These are phyloP conservation scores for Cydia fagiglandana DNA, from an alignment of 1,140 invertebrate species.

Conservation along the genomic window DNA sequence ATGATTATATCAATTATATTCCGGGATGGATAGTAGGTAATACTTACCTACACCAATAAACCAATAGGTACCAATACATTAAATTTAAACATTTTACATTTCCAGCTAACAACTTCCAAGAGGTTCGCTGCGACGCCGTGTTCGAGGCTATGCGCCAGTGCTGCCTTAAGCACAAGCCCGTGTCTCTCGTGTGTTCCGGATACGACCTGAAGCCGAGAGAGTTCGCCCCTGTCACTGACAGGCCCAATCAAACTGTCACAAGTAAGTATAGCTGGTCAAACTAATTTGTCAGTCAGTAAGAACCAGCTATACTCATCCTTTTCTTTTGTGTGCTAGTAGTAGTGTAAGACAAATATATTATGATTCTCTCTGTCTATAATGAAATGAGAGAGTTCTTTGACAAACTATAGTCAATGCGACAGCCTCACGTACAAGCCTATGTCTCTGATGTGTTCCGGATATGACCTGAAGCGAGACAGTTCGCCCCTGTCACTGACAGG, in stretches of 20 bases:
- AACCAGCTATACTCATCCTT: too few species aligned
- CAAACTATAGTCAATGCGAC: neutral
- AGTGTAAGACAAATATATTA: too few species aligned
- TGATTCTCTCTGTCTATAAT: too few species aligned
- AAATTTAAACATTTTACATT: neutral
- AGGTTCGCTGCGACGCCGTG: slow-evolving; percentile 60
- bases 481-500: slow-evolving; percentile 60
- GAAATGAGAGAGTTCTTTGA: too few species aligned
- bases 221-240: slow-evolving; percentile 62
- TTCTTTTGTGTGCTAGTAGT: too few species aligned
- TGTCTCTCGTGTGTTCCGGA: slow-evolving; percentile 65
- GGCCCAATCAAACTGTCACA: slow-evolving; percentile 37
- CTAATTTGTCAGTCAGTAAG: too few species aligned
- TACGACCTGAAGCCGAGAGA: slow-evolving; percentile 62
- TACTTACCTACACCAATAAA: too few species aligned
- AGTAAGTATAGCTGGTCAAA: slow-evolving; percentile 35
- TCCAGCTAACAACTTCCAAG: slow-evolving; percentile 68
- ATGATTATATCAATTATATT: too few species aligned
- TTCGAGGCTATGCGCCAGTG: slow-evolving; percentile 72
- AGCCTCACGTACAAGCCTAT: slow-evolving; percentile 60
- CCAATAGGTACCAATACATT: too few species aligned
- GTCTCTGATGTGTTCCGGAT: slow-evolving; percentile 68
- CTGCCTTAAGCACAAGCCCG: slow-evolving; percentile 62
- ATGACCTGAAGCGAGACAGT: slow-evolving; percentile 59
- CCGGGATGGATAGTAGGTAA: too few species aligned